Percentiles rank a stretch among this genome's conserved stretches.
phyloP scores from a whole-genome alignment of 1,140 invertebrate species.

The Drosophila eugracilis region DNA sequence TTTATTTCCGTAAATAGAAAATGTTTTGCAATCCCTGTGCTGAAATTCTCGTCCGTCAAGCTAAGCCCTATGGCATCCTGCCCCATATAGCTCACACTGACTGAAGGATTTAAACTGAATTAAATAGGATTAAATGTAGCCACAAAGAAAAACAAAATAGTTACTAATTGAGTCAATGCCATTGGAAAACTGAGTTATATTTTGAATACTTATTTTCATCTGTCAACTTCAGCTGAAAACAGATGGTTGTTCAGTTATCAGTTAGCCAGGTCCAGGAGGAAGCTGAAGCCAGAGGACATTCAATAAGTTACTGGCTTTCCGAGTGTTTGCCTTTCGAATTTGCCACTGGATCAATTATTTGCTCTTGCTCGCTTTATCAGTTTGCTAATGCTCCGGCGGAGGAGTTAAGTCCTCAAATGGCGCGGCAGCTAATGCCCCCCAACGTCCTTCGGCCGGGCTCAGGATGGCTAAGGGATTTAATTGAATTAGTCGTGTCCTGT shows the following conservation, averaged over 20 bases:
- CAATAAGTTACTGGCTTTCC: conserved; percentile 14
- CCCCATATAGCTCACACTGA: background rate
- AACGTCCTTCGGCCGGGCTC: conserved; percentile 22
- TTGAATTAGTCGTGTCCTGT: conserved; percentile 77
- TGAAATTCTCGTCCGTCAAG: background rate
- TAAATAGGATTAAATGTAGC: background rate
- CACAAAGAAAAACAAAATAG: background rate
- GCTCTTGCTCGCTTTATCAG: conserved; percentile 47
- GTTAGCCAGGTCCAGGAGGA: background rate
- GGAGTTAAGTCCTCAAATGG: conserved; percentile 41
- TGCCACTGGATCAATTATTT: conserved; percentile 53
- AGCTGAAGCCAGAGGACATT: background rate
- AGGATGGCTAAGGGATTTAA: conserved; percentile 63
- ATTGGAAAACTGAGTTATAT: background rate
- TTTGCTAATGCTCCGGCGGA: conserved; percentile 21
- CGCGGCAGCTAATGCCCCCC: conserved; percentile 23
- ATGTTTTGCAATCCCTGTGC: background rate
- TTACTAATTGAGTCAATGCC: background rate
- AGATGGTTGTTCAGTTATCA: background rate
- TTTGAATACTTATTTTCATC: background rate
- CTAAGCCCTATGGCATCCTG: background rate
- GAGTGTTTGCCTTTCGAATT: conserved; percentile 41
- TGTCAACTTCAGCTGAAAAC: background rate
- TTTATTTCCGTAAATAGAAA: background rate
- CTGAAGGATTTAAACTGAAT: background rate